Base-by-base conservation (phyloP, 2,113 vertebrate species). In the Girardinichthys multiradiatus region DNA sequence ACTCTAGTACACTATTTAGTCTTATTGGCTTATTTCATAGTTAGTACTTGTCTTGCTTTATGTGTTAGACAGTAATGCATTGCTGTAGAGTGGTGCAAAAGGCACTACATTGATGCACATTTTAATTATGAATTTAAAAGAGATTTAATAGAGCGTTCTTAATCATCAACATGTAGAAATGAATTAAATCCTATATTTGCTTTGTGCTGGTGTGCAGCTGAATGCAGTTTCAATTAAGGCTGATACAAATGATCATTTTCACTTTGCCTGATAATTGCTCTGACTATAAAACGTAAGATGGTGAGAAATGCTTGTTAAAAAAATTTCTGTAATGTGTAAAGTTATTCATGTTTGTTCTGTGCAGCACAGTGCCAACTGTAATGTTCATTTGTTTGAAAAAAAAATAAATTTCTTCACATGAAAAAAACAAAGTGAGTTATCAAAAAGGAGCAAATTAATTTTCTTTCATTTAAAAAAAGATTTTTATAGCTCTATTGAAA, bases 351-450 rank as follows among this genome's bases (percentile, higher is more conserved):
- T 19, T 74, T 21, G 60, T 15, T 64, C 29, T 51, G 35, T 31
- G 24, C 45, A 15, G 6, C 0, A 12, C 24, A 64, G 24, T 26
- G 35, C 33, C 37, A 68, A 63, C 13, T 39, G n/a, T 31, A 8
- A 68, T 39, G 26, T 37, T 19, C 17, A n/a, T 68, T 27, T 37
- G 3, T 27, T 14, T 1, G 58, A 12, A 61, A 12, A n/a, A n/a
- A n/a, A n/a, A n/a, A n/a, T n/a, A n/a, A n/a, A n/a, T n/a, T n/a
- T n/a, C n/a, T n/a, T n/a, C n/a, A n/a, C n/a, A n/a, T n/a, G n/a
- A n/a, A n/a, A n/a, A n/a, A 45, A 45, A 66, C 26, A 3, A 77
- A 39, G 57, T 57, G 10, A 29, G 57, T 67, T 63, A 58, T 45
- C 5, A 76, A 72, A 60, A 28, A 29, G 27, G 4, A 42, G n/a